Percentiles rank a stretch among this genome's conserved stretches.
Conservation (phyloP, 1,140 invertebrate species). For the Drosophila orosa region DNA sequence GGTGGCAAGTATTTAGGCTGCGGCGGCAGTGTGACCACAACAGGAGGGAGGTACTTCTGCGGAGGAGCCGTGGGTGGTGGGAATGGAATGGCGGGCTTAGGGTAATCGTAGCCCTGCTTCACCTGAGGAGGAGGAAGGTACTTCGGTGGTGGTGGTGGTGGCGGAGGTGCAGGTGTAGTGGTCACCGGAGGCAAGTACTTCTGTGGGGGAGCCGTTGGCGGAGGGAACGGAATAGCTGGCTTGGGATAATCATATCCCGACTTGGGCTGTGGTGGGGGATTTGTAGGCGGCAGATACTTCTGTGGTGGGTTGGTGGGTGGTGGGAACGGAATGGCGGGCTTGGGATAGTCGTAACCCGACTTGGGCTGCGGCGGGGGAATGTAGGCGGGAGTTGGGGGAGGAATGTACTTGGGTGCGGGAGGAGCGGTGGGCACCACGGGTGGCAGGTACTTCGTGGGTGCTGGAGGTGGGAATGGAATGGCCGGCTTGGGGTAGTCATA, state of each 20-base stretch:
- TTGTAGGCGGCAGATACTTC: conserved; percentile 44
- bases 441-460: conserved; percentile 62
- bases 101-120: conserved; percentile 59
- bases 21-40: conserved; percentile 11
- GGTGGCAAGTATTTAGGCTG: conserved; percentile 50
- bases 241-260: conserved; percentile 62
- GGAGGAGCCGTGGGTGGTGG: conserved; percentile 40
- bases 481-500: conserved; percentile 64
- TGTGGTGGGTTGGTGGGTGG: conserved; percentile 38
- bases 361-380: conserved; percentile 38
- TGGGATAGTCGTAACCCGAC: conserved; percentile 66
- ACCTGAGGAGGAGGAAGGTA: conserved; percentile 19
- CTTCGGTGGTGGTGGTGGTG: conserved; percentile 40
- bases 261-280: conserved; percentile 28
- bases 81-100: conserved; percentile 59
- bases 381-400: conserved; percentile 53
- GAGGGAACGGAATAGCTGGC: conserved; percentile 53
- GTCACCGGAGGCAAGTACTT: conserved; percentile 36
- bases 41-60: conserved; percentile 26
- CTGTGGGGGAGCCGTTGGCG: conserved; percentile 30
- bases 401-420: conserved; percentile 52
- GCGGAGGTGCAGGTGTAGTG: conserved; percentile 15
- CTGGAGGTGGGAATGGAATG: conserved; percentile 61
- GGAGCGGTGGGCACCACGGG: conserved; percentile 41
- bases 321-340: conserved; percentile 63